A percentile compares a stretch with the other conserved stretches of the same genome.
Conservation (phyloP, 1,140 invertebrate species). For the Drosophila jambulina region DNA sequence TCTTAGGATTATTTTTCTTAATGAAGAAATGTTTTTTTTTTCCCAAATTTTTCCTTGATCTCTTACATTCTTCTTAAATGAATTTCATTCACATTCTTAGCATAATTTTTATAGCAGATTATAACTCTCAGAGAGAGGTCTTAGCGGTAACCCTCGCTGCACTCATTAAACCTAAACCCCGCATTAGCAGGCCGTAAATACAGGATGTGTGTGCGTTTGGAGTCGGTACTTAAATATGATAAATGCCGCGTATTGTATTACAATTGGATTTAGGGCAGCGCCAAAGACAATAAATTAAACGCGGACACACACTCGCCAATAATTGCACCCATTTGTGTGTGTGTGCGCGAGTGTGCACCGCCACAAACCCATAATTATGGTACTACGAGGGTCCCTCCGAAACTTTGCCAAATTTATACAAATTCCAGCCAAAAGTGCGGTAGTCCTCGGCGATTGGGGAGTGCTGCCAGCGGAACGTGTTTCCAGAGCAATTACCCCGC, state of each 20-base stretch:
- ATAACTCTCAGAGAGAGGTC: conserved; percentile 15
- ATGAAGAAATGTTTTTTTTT: background rate
- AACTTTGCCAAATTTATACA: conserved; percentile 79
- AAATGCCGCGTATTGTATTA: conserved; percentile 78
- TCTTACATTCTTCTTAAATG: background rate
- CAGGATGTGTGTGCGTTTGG: conserved; percentile 67
- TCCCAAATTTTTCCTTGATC: no score
- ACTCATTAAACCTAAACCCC: conserved; percentile 78
- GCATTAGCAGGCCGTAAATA: conserved; percentile 79
- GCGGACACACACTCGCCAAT: conserved; percentile 71
- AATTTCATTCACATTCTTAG: background rate
- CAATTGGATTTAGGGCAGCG: conserved; percentile 79
- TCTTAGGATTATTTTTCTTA: background rate
- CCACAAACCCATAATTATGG: conserved; percentile 66
- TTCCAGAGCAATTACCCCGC: conserved; percentile 61
- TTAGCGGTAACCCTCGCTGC: conserved; percentile 4
- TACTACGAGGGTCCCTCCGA: conserved; percentile 21
- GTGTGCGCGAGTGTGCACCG: conserved; percentile 45
- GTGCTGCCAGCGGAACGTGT: conserved; percentile 65
- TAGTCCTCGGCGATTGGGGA: conserved; percentile 65
- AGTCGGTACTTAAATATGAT: conserved; percentile 79
- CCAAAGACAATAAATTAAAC: conserved; percentile 76
- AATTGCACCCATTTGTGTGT: conserved; percentile 67
- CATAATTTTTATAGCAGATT: background rate
- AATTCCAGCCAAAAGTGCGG: conserved; percentile 50